These are phyloP conservation scores for Caenorhabditis remanei DNA, from an alignment of 1,140 invertebrate genomes.

Conservation along the genomic window DNA sequence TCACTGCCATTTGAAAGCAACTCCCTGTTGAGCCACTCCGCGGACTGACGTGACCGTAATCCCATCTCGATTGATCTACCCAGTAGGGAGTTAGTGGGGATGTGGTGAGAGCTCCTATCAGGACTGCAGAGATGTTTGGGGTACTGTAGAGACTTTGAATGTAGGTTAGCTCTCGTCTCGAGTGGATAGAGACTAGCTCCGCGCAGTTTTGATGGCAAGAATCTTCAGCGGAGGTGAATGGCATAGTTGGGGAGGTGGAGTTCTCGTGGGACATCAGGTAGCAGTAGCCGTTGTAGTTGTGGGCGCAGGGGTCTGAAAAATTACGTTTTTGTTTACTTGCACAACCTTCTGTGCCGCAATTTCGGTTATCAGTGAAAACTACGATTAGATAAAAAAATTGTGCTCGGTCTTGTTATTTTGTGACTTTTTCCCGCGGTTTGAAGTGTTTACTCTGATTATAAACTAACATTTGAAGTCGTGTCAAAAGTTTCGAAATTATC, in stretches of 20 bases:
- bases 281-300: constrained; percentile 41
- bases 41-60: not conserved
- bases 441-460: too few species aligned
- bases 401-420: too few species aligned
- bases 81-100: constrained; percentile 11
- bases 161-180: not conserved
- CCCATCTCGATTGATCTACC: not conserved
- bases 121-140: not conserved
- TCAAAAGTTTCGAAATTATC: too few species aligned
- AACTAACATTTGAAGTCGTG: too few species aligned
- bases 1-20: constrained; percentile 26
- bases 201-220: constrained; percentile 19
- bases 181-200: constrained; percentile 21
- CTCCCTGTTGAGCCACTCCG: not conserved
- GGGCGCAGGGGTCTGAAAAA: constrained; percentile 20
- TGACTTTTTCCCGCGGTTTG: too few species aligned
- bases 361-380: not conserved
- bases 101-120: not conserved
- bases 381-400: too few species aligned
- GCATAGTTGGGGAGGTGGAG: not conserved
- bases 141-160: not conserved
- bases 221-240: not conserved
- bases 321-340: not conserved
- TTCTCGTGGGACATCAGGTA: constrained; percentile 13
- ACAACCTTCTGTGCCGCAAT: too few species aligned